These are phyloP conservation scores for Bursaphelenchus okinawaensis DNA, from an alignment of 2,888 invertebrate genomes.

Conservation along the genomic window DNA sequence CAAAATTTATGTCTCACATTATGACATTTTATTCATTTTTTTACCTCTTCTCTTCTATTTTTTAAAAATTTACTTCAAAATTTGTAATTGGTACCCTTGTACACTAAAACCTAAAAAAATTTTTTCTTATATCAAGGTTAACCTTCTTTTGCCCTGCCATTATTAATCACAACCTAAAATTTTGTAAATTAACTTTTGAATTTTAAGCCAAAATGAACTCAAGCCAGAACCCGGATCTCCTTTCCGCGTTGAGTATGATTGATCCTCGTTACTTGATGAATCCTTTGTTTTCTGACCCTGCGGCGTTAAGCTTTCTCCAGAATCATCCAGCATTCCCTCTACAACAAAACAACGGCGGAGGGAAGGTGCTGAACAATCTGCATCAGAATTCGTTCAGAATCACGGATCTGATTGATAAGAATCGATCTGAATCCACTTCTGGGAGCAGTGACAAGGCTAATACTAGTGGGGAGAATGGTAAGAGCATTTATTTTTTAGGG, in stretches of 20 bases:
- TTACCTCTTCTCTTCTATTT: too few relatives aligned
- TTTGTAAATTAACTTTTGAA: too few relatives aligned
- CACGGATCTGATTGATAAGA: neutral
- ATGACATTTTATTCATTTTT: too few relatives aligned
- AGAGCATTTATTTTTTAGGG: constrained; percentile 3
- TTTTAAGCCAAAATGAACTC: neutral
- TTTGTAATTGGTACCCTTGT: neutral
- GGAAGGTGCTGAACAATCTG: neutral
- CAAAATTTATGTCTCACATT: too few relatives aligned
- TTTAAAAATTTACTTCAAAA: too few relatives aligned
- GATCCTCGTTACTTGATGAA: neutral
- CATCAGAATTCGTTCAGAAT: neutral
- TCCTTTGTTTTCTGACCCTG: constrained; percentile 3
- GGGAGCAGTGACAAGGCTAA: constrained; percentile 20
- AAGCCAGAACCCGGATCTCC: neutral
- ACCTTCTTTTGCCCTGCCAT: too few relatives aligned
- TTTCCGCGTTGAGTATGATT: neutral
- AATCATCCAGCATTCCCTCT: neutral
- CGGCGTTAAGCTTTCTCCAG: constrained; percentile 3
- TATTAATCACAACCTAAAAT: too few relatives aligned
- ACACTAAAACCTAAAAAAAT: neutral
- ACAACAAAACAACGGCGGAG: neutral
- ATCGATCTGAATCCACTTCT: neutral
- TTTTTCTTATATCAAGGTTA: neutral
- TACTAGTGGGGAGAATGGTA: constrained; percentile 24